Percentiles rank a stretch among this genome's conserved stretches.
Evolutionary conservation across 2,888 invertebrate genomes (phyloP).

Genomic region (Drosophila seclusa): DNA sequence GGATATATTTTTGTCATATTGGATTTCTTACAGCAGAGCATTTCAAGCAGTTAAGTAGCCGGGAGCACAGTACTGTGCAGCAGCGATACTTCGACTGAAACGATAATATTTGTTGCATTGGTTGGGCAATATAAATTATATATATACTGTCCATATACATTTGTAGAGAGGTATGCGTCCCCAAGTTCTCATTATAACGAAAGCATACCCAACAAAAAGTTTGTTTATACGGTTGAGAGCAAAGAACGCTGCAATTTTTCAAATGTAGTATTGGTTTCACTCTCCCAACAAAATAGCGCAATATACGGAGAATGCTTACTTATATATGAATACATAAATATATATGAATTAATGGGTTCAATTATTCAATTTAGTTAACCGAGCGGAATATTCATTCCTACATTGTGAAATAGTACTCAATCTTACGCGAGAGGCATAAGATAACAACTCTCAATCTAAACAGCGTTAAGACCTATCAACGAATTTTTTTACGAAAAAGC

Average conservation of each 20-base stretch:
- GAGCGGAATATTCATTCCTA: neutral
- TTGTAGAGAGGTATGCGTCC: neutral
- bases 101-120: neutral
- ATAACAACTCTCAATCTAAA: neutral
- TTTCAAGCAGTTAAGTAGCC: neutral
- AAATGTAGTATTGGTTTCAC: neutral
- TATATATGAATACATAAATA: neutral
- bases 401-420: neutral
- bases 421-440: neutral
- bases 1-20: neutral
- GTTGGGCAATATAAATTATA: neutral
- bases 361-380: conserved; percentile 2
- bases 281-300: neutral
- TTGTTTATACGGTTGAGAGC: neutral
- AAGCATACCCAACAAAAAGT: neutral
- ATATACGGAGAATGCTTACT: neutral
- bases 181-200: neutral
- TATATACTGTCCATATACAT: neutral
- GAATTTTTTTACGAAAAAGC: conserved; percentile 9
- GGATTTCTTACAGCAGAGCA: neutral
- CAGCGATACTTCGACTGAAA: neutral
- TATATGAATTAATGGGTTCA: neutral
- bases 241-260: neutral
- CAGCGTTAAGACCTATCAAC: neutral
- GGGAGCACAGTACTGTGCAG: neutral